These are phyloP conservation scores for Phenganax stokvisi DNA, from an alignment of 92 coral and sea anemone species.

Conservation along the genomic window DNA sequence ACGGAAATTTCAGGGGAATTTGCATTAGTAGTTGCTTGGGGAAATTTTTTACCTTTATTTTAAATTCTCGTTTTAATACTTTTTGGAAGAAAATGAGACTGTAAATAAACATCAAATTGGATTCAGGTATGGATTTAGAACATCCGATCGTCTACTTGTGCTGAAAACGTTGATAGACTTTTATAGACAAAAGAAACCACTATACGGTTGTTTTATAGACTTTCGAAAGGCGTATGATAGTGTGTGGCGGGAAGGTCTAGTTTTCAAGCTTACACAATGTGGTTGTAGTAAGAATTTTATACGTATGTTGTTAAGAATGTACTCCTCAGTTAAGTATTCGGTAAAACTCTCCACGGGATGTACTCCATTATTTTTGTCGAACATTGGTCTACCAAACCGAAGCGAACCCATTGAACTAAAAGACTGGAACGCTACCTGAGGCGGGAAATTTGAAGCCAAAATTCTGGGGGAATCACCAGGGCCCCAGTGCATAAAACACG, in stretches of 20 bases:
- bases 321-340: background rate
- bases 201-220: slow-evolving; percentile 43
- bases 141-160: slow-evolving; percentile 38
- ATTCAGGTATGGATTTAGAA: slow-evolving; percentile 38
- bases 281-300: background rate
- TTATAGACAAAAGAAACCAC: slow-evolving; percentile 37
- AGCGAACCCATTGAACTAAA: too few species aligned
- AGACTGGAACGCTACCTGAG: too few species aligned
- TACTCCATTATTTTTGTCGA: background rate
- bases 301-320: background rate
- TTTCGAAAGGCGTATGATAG: slow-evolving; percentile 43
- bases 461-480: too few species aligned
- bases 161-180: slow-evolving; percentile 37
- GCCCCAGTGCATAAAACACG: too few species aligned
- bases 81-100: slow-evolving; percentile 22
- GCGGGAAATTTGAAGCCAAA: too few species aligned
- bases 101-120: slow-evolving; percentile 28
- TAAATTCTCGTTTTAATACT: slow-evolving; percentile 1
- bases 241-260: slow-evolving; percentile 17
- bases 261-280: background rate
- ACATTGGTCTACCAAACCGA: background rate
- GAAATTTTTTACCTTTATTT: slow-evolving; percentile 35
- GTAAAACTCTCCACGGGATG: background rate
- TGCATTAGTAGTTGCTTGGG: slow-evolving; percentile 39
- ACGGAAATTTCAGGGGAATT: slow-evolving; percentile 35